Evolutionary conservation across 2,797 vertebrate species (phyloP).

Genomic region (Bradypus variegatus): DNA sequence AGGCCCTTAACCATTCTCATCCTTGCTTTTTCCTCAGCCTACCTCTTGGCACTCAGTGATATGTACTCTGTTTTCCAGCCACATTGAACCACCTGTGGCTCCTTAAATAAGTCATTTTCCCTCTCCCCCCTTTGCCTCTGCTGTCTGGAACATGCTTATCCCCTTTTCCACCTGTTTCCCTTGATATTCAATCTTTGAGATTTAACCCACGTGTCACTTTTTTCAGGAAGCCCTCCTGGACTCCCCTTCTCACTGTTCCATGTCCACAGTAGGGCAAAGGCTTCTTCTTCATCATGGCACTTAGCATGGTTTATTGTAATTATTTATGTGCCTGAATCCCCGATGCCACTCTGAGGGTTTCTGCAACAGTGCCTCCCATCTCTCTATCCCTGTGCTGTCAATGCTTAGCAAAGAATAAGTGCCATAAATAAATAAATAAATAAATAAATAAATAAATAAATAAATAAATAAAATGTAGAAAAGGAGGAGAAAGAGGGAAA

Average conservation of each 20-base stretch:
- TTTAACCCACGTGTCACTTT: background rate
- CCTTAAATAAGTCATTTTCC: background rate
- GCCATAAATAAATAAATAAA: no score
- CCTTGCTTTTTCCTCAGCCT: background rate
- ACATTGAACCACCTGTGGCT: background rate
- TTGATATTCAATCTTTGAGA: background rate
- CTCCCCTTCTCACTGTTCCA: background rate
- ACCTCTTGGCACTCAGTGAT: background rate
- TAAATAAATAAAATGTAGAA: background rate
- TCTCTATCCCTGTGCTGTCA: background rate
- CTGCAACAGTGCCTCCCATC: background rate
- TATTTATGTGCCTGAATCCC: background rate
- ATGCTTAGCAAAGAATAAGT: background rate
- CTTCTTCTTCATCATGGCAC: background rate
- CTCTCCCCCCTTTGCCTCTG: background rate
- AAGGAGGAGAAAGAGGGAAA: background rate
- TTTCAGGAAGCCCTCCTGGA: background rate
- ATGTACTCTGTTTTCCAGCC: background rate
- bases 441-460: no score
- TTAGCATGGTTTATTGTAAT: background rate
- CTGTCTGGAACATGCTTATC: background rate
- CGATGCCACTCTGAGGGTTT: background rate
- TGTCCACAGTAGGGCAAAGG: background rate
- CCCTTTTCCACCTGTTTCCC: background rate
- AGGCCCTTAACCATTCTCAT: background rate